Evolutionary conservation across 2,113 vertebrate species (phyloP).

Genomic region (Nothoprocta perdicaria): DNA sequence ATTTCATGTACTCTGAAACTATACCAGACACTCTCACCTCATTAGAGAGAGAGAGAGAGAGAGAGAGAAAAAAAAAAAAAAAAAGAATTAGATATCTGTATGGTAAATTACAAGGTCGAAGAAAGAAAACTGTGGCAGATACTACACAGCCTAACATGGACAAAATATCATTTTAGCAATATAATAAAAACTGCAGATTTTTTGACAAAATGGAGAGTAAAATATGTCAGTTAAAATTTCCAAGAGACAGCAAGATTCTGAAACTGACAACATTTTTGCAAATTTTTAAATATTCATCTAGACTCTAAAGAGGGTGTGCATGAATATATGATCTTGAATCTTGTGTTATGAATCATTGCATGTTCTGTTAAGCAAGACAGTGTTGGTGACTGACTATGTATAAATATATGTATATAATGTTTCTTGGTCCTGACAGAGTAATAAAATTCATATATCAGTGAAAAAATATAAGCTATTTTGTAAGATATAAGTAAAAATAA

Average conservation of each 20-base stretch:
- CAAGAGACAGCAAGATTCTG: neutral
- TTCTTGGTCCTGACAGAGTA: neutral
- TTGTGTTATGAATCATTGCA: neutral
- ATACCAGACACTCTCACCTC: neutral
- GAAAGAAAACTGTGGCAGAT: neutral
- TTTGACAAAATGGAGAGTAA: neutral
- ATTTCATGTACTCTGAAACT: neutral
- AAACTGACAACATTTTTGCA: neutral
- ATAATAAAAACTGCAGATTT: neutral
- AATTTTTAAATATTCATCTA: neutral
- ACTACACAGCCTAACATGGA: neutral
- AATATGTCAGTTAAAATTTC: neutral
- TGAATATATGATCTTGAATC: neutral
- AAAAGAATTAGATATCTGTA: neutral
- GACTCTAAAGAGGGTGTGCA: neutral
- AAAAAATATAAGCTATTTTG: neutral
- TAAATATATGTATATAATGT: neutral
- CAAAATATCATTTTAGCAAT: neutral
- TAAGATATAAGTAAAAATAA: neutral
- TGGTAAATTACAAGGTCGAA: constrained; percentile 10
- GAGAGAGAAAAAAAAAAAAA: neutral
- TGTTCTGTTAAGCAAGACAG: neutral
- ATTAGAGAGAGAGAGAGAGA: neutral
- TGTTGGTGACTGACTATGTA: neutral
- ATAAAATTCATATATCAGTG: neutral